Conservation (phyloP, 2,888 invertebrate genomes). For the Heliconius aoede region DNA sequence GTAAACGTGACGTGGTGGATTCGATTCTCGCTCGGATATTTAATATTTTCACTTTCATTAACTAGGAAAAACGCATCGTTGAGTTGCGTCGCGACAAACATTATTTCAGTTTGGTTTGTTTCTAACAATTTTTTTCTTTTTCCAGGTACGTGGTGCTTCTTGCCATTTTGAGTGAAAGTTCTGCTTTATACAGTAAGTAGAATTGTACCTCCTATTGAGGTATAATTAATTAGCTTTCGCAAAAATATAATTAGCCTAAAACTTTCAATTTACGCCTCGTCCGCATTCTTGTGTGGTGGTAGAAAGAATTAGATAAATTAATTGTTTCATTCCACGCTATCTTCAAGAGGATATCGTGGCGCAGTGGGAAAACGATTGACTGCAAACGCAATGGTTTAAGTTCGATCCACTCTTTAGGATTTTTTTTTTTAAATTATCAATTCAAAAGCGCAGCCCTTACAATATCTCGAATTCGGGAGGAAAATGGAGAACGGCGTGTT, state of each 20-base stretch:
- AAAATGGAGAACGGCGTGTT: no score
- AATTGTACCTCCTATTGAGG: conserved; percentile 16
- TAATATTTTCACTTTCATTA: no score
- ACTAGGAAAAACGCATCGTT: no score
- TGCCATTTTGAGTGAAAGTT: conserved; percentile 10
- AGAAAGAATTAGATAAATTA: background rate
- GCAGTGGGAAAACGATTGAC: background rate
- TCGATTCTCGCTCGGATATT: no score
- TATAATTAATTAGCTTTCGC: conserved; percentile 30
- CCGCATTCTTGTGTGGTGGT: background rate
- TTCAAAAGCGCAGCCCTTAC: no score
- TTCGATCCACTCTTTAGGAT: no score
- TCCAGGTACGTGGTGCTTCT: conserved; percentile 12
- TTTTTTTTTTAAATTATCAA: no score
- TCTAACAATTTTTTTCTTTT: background rate
- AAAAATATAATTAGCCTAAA: conserved; percentile 34
- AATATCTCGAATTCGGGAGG: no score
- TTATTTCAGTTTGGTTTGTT: background rate
- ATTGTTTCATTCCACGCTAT: background rate
- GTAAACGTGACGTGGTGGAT: no score
- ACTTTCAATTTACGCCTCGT: background rate
- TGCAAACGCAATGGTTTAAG: background rate
- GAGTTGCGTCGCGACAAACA: no score
- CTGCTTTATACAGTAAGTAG: conserved; percentile 14
- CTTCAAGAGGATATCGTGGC: background rate